A percentile compares a stretch with the other conserved stretches of the same genome.
Conservation (phyloP, 2,113 vertebrate genomes). For the Psephotus haematonotus region DNA sequence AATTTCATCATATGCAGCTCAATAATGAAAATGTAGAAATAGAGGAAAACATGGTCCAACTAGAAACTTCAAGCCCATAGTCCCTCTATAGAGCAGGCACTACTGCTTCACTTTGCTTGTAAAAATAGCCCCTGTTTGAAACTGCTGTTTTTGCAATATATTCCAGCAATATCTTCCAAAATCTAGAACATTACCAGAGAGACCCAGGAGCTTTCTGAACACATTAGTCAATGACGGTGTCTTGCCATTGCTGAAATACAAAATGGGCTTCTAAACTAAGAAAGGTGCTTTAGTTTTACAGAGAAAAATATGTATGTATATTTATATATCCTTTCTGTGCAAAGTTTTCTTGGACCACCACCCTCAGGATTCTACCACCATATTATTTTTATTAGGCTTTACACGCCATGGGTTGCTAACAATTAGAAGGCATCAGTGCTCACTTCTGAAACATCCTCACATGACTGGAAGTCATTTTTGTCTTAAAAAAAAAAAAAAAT, state of each 20-base stretch:
- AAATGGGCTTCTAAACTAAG: not conserved
- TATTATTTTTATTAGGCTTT: not conserved
- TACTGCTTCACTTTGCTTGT: not conserved
- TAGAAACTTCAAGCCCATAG: not conserved
- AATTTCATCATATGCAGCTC: not conserved
- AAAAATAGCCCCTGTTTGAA: not conserved
- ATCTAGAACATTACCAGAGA: not conserved
- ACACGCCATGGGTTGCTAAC: not conserved
- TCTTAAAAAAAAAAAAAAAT: not conserved
- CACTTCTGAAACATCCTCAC: not conserved
- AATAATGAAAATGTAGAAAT: not conserved
- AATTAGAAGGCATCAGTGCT: not conserved
- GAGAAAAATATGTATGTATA: not conserved
- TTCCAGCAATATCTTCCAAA: not conserved
- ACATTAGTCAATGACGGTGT: fast-evolving
- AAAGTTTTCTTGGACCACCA: not conserved
- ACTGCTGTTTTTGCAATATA: not conserved
- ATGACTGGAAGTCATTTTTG: not conserved
- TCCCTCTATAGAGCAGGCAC: not conserved
- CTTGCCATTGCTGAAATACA: not conserved
- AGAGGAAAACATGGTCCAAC: not conserved
- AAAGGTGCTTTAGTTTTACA: not conserved
- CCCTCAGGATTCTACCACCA: not conserved
- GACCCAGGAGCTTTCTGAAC: not conserved
- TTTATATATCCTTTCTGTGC: not conserved